Percentiles rank a stretch among this genome's conserved stretches.
Conservation (phyloP, 2,113 vertebrate genomes). For the Candoia aspera region DNA sequence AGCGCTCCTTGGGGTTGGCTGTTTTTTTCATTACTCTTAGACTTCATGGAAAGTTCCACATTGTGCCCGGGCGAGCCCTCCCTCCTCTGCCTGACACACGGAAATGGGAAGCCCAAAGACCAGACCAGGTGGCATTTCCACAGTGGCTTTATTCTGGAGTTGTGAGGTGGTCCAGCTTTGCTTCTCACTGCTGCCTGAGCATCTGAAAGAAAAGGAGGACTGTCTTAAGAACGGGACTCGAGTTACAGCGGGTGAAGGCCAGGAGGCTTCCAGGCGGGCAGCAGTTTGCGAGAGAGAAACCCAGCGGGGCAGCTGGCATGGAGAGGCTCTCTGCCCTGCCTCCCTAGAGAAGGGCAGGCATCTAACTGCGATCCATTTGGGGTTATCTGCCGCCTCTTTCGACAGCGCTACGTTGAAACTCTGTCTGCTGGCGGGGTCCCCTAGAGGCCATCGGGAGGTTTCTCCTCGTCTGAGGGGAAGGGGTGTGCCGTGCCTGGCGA, state of each 20-base stretch:
- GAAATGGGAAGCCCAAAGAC: neutral
- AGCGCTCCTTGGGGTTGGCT: neutral
- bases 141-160: neutral
- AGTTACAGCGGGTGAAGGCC: neutral
- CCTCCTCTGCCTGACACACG: neutral
- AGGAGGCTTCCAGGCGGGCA: neutral
- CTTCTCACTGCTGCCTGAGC: neutral
- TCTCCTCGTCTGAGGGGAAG: neutral
- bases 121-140: neutral
- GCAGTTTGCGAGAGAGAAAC: neutral
- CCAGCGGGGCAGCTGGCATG: neutral
- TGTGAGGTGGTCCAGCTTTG: neutral
- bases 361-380: too few relatives aligned
- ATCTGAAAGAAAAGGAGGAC: neutral
- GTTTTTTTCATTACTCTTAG: neutral
- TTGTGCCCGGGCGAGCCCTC: neutral
- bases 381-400: neutral
- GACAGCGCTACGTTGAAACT: neutral
- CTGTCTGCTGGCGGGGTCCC: neutral
- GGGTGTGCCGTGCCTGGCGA: neutral
- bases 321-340: too few relatives aligned
- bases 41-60: neutral
- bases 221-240: neutral
- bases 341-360: neutral
- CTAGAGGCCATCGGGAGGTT: neutral